Conservation (phyloP, 2,888 invertebrate species). For the Tolmerus cingulatus region DNA sequence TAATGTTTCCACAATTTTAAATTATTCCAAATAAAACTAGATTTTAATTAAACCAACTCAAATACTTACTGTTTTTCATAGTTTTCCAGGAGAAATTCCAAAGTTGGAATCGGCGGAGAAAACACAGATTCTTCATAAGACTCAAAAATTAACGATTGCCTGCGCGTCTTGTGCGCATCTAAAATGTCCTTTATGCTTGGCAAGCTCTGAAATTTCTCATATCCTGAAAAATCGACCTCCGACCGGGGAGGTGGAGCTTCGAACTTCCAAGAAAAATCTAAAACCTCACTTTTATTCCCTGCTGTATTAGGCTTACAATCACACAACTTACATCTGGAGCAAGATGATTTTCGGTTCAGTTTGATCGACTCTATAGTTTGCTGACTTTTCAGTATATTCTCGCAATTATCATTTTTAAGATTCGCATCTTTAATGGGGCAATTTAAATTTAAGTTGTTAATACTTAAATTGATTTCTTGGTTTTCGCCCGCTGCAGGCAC, state of each 20-base stretch:
- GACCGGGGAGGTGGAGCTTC: not conserved
- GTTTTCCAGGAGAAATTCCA: constrained; percentile 38
- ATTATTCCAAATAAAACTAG: not conserved
- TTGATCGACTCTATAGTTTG: not conserved
- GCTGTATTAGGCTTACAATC: not conserved
- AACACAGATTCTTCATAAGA: constrained; percentile 35
- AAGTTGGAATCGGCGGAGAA: constrained; percentile 21
- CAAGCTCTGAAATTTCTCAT: constrained; percentile 6
- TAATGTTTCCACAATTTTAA: no score
- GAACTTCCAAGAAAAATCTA: not conserved
- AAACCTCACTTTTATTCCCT: not conserved
- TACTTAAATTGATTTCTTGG: not conserved
- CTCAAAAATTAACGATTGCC: not conserved
- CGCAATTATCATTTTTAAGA: not conserved
- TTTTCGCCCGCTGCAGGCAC: not conserved
- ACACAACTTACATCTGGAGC: not conserved
- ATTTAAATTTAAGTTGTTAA: not conserved
- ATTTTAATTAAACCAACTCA: not conserved
- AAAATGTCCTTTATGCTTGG: constrained; percentile 1
- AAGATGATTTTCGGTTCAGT: not conserved
- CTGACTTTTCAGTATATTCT: not conserved
- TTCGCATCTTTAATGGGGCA: not conserved
- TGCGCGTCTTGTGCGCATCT: constrained; percentile 4
- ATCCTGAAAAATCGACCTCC: not conserved
- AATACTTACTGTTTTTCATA: constrained; percentile 40